Conservation (phyloP, 1,140 invertebrate genomes). For the Sarcophaga bullata region DNA sequence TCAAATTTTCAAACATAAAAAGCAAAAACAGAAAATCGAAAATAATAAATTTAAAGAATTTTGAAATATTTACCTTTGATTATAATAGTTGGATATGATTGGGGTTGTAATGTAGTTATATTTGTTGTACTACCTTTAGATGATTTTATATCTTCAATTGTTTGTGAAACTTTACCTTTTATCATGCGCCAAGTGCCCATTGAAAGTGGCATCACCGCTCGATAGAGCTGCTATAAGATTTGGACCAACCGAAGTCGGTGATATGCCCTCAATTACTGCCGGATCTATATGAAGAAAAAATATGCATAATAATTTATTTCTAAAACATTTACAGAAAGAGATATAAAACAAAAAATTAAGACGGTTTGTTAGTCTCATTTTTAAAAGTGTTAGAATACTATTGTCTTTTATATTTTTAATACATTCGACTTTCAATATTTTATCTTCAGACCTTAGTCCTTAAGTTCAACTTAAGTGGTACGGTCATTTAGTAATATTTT, state of each 20-base stretch:
- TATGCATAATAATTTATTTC: too few relatives aligned
- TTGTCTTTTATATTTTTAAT: too few relatives aligned
- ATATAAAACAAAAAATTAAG: too few relatives aligned
- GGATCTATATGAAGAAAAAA: conserved; percentile 48
- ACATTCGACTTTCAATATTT: too few relatives aligned
- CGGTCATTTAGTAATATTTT: too few relatives aligned
- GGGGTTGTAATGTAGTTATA: conserved; percentile 30
- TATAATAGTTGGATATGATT: conserved; percentile 31
- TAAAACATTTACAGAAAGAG: too few relatives aligned
- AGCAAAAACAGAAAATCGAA: background rate
- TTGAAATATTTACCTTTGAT: conserved; percentile 25
- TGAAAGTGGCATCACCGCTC: conserved; percentile 47
- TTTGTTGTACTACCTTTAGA: conserved; percentile 53
- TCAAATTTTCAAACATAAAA: background rate
- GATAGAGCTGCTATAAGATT: conserved; percentile 54
- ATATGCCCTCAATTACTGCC: conserved; percentile 60
- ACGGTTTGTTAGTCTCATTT: too few relatives aligned
- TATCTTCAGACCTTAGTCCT: too few relatives aligned
- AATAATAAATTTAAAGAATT: conserved; percentile 13
- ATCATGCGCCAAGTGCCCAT: conserved; percentile 64
- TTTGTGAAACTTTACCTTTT: conserved; percentile 64
- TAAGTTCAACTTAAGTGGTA: too few relatives aligned
- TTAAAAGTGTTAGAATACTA: too few relatives aligned
- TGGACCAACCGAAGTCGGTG: conserved; percentile 55
- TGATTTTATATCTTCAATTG: conserved; percentile 64